Evolutionary conservation across 1,140 invertebrate species (phyloP).

Genomic region (Chymomyza costata): DNA sequence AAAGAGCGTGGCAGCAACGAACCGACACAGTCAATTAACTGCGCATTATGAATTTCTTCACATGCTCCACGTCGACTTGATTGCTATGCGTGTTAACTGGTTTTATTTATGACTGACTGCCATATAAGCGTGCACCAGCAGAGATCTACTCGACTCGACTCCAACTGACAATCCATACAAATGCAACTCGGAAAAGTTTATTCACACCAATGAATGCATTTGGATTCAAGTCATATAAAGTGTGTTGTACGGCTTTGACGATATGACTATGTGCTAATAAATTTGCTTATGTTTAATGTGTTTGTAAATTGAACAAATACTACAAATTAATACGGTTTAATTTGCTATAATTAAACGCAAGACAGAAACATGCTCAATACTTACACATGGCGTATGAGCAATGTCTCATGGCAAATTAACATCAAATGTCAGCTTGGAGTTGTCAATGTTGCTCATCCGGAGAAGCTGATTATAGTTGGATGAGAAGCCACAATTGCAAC

Average conservation of each 20-base stretch:
- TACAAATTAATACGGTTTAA: constrained; percentile 40
- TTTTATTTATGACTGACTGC: no score
- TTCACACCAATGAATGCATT: constrained; percentile 48
- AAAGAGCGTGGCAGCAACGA: no score
- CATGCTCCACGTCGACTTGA: no score
- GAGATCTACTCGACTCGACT: no score
- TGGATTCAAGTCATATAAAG: constrained; percentile 38
- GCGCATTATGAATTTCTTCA: constrained; percentile 14
- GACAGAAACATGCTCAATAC: no score
- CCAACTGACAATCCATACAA: no score
- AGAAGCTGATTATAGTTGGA: constrained; percentile 63
- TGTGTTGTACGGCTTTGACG: no score
- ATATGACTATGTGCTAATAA: no score
- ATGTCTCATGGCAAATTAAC: constrained; percentile 63
- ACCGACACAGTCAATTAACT: constrained; percentile 40
- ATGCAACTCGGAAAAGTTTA: constrained; percentile 12
- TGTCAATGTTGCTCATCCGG: constrained; percentile 17
- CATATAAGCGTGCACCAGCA: no score
- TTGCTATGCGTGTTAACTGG: constrained; percentile 17
- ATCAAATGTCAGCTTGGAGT: constrained; percentile 51
- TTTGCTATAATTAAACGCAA: constrained; percentile 45
- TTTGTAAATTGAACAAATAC: constrained; percentile 32
- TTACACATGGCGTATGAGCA: constrained; percentile 64
- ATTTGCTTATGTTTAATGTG: constrained; percentile 29
- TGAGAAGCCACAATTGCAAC: constrained; percentile 49